These are phyloP conservation scores for Oreonectes daqikongensis DNA, from an alignment of 2,797 vertebrate species.

Conservation along the genomic window DNA sequence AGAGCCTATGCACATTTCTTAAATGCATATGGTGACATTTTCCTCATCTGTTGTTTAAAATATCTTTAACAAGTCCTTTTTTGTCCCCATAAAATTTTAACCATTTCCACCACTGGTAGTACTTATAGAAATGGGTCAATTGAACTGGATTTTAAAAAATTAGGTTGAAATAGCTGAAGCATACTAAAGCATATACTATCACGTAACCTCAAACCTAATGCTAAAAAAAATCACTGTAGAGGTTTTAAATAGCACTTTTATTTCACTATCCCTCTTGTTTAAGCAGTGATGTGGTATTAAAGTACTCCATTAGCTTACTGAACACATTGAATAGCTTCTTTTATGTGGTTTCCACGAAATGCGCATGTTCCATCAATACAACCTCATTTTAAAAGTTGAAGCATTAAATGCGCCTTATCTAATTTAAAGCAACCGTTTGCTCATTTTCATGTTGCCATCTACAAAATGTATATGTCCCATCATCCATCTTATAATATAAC, in stretches of 20 bases:
- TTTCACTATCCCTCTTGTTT: not conserved
- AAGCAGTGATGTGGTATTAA: not conserved
- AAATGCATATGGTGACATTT: too few relatives aligned
- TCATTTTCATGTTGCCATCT: slow-evolving; percentile 15
- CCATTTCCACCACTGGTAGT: too few relatives aligned
- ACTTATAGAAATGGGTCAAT: too few relatives aligned
- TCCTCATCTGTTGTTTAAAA: too few relatives aligned
- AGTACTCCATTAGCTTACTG: slow-evolving; percentile 14
- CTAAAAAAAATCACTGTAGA: not conserved
- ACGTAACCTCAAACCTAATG: too few relatives aligned
- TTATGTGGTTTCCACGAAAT: not conserved
- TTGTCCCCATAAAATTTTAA: too few relatives aligned
- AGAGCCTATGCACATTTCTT: too few relatives aligned
- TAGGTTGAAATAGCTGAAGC: too few relatives aligned
- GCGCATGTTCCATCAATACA: not conserved
- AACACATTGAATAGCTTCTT: not conserved
- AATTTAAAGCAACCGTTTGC: slow-evolving; percentile 6
- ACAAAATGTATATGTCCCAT: not conserved
- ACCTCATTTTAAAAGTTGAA: not conserved
- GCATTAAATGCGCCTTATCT: not conserved
- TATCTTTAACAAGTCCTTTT: too few relatives aligned
- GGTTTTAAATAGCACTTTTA: not conserved
- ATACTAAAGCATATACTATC: too few relatives aligned
- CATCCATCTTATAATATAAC: slow-evolving; percentile 31
- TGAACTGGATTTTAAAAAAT: too few relatives aligned